Percentiles rank a stretch among this genome's conserved stretches.
phyloP scores from a whole-genome alignment of 2,113 vertebrate genomes.

The Pseudopodoces humilis region DNA sequence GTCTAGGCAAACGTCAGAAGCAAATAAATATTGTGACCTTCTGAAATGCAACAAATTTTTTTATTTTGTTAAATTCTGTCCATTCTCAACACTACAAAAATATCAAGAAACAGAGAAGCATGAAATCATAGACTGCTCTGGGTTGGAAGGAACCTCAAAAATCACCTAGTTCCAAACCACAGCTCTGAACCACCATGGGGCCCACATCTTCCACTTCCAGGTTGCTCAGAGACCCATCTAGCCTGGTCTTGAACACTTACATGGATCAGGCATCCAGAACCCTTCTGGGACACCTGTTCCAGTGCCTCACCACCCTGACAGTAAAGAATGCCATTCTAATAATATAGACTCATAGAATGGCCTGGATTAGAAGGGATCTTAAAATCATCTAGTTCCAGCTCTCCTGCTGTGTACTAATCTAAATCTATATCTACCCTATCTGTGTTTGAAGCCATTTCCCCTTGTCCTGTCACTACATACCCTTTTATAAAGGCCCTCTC shows the following conservation, averaged over 20 bases:
- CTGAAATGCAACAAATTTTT: not conserved
- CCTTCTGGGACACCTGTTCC: not conserved
- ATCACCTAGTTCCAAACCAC: fast-evolving
- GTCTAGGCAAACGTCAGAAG: not conserved
- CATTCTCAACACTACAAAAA: not conserved
- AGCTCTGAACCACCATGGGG: not conserved
- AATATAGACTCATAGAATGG: not conserved
- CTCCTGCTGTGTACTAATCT: not conserved
- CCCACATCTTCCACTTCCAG: not conserved
- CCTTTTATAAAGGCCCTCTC: not conserved
- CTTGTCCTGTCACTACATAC: not conserved
- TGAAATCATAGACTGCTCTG: not conserved
- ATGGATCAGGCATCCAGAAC: not conserved
- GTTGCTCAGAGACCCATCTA: not conserved
- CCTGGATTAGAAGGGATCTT: not conserved
- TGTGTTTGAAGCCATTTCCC: not conserved
- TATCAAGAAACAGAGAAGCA: not conserved
- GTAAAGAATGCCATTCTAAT: not conserved
- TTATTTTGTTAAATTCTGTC: not conserved
- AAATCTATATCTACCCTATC: not conserved
- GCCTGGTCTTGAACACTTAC: not conserved
- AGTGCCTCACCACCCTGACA: not conserved
- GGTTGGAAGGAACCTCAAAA: not conserved
- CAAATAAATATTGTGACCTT: not conserved
- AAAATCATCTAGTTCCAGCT: not conserved